Evolutionary conservation across 2,888 invertebrate genomes (phyloP).

Genomic region (Antheraea assamensis): DNA sequence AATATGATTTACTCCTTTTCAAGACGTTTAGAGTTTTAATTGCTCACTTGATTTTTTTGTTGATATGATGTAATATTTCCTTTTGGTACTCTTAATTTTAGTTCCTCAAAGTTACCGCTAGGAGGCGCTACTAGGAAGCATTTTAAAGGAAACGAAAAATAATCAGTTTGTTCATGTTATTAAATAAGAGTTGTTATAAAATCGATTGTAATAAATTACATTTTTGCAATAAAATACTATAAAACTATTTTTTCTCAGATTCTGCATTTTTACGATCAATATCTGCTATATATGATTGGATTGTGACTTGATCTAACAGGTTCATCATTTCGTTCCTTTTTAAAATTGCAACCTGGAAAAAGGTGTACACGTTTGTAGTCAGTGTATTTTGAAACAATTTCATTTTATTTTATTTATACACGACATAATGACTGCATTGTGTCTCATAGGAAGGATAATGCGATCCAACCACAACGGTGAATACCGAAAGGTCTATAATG

Average conservation of each 20-base stretch:
- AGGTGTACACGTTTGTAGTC: not conserved
- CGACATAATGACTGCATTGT: too few species aligned
- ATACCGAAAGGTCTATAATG: too few species aligned
- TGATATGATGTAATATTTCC: not conserved
- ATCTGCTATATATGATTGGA: slow-evolving; percentile 87
- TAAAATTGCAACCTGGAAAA: slow-evolving; percentile 87
- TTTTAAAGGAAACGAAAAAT: not conserved
- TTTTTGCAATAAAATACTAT: not conserved
- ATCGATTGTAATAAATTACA: not conserved
- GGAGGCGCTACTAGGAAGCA: not conserved
- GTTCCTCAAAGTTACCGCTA: not conserved
- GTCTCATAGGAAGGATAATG: too few species aligned
- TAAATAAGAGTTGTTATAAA: not conserved
- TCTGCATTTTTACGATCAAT: slow-evolving; percentile 12
- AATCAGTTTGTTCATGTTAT: not conserved
- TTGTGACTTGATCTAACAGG: slow-evolving; percentile 91
- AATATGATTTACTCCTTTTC: too few species aligned
- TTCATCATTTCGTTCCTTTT: slow-evolving; percentile 81
- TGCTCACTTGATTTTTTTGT: too few species aligned
- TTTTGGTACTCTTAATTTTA: not conserved
- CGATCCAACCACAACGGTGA: too few species aligned
- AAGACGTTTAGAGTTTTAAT: too few species aligned
- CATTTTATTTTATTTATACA: not conserved
- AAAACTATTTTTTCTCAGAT: not conserved
- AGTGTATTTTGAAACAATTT: not conserved